Evolutionary conservation across 1,140 invertebrate species (phyloP), one percentile per base, ranked within the genome.

Genomic region (Neodiprion fabricii): DNA sequence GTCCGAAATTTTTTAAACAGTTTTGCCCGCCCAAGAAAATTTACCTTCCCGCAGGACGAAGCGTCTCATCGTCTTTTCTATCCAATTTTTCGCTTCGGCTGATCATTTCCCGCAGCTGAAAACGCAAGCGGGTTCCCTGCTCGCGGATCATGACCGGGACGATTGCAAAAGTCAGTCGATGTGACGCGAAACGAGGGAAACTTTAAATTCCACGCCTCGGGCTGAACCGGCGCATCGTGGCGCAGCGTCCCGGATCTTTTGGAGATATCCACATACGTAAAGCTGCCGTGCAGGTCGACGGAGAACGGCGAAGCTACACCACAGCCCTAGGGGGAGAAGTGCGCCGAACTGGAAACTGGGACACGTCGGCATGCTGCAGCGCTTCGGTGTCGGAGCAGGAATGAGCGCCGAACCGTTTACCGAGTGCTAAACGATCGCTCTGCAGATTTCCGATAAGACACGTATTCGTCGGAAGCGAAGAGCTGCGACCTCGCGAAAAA

Each of bases 381-480:
- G 28, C 53, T 14, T 17, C 53, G 53, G 11, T 61, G 53, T 61
- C n/a, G 9, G 2, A 40, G 53, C 53, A 61, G 11, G 53, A 61
- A 17, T 61, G 53, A 61, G 11, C 53, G 53, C 53, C n/a, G 53
- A 61, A 61, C n/a, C 53, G 53, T 61, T 61, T 61, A 61, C 53
- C 53, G 53, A 4, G 53, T 14, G 53, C n/a, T 5, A 61, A 61
- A 61, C 28, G 28, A 40, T 40, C 28, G 28, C n/a, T 61, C 53
- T 17, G 11, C 53, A 5, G 53, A 61, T 61, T 17, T 61, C n/a
- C 8, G 53, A 61, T 61, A 61, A 61, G 53, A 9, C 53, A 61
- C 53, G 53, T 7, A 14, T 61, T 61, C 8, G 53, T 61, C n/a
- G 5, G n/a, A 61, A 12, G 28, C 5, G 2, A 40, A 40, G 28